Base-by-base conservation (phyloP, 2,113 vertebrate species). In the Ardeotis arabs region DNA sequence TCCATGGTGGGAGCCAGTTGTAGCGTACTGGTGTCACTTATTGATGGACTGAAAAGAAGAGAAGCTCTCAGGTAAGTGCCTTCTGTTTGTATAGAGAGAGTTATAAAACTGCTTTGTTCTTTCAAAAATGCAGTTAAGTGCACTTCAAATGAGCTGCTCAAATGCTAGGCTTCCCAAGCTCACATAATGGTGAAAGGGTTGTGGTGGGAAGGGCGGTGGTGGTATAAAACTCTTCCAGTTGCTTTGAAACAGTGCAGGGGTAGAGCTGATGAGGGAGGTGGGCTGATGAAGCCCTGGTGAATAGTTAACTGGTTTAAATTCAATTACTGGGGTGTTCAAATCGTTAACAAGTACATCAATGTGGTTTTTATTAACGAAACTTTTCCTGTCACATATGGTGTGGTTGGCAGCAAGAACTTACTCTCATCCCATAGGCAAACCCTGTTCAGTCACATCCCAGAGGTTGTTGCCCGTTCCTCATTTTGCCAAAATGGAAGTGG, bases 71-170 rank as follows among this genome's bases (percentile, higher is more conserved):
- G 95, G 64, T 87, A 83, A 86, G 75, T 85, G 78, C 53, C 87
- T 91, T 97, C 66, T 95, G 55, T 84, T 80, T 86, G 91, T 96
- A 58, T 68, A 89, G 72, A 95, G 85, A 17, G 84, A 87, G 53
- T 63, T 95, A 60, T 89, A 95, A 95, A 96, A 92, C 70, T 85
- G 60, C 91, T 96, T 97, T 97, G 84, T 97, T 97, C 95, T 95
- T 93, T 86, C 60, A 63, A 6, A 89, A 93, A 37, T 25, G n/a
- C 84, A 84, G 33, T 96, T 97, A 95, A 97, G 92, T 94, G 85
- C 95, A 92, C 76, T 97, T 94, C 66, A 95, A 64, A 73, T 58
- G 85, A 92, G 64, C 58, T 93, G 52, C 60, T 93, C 59, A 31
- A 87, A 87, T 87, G 81, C 31, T 62, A 14, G 58, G 64, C 89